Evolutionary conservation across 2,888 invertebrate genomes (phyloP), one percentile per base, ranked within the genome.

Genomic region (Polydrusus tereticollis): DNA sequence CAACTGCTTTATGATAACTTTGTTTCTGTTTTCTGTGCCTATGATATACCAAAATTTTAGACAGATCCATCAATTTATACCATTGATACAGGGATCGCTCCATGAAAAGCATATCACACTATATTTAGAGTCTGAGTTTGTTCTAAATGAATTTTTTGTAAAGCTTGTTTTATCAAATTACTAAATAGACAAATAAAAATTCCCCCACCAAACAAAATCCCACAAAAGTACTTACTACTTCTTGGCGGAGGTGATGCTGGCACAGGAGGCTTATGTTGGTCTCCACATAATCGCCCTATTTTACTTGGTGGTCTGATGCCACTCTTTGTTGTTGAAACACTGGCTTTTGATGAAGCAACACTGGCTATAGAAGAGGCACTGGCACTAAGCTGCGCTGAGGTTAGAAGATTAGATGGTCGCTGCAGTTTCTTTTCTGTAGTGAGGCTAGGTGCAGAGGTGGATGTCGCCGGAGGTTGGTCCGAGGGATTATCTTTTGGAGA

Each of bases 241-340:
- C 81, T 81, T 3, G 82, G 76, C 41, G 84, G n/a, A n/a, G n/a
- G 83, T 41, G 85, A 89, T 70, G 89, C 87, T 33, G 92, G 91
- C 66, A 92, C 84, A n/a, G 90, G 89, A 74, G 91, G 91, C 84
- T 92, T 91, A 7, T 91, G 91, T 73, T 89, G 87, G 72, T 88
- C 86, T 67, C 89, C 88, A 77, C 92, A 91, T 41, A 90, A 87
- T 77, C 92, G 86, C 70, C 91, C 91, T 81, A 92, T 92, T 85
- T 91, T 91, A 50, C 78, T 79, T 14, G 91, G 91, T 60, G 87
- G 90, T 79, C 89, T 89, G 76, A 92, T 83, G 68, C 90, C 71
- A 23, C 78, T 78, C 20, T 77, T 75, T 8, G 69, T 72, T 23
- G 76, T 73, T 7, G 76, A 36, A 20, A 60, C 68, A 69, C 73